Percentiles rank a stretch among this genome's conserved stretches.
Conservation (phyloP, 2,888 invertebrate species). For the Lycocerus yunnanus region DNA sequence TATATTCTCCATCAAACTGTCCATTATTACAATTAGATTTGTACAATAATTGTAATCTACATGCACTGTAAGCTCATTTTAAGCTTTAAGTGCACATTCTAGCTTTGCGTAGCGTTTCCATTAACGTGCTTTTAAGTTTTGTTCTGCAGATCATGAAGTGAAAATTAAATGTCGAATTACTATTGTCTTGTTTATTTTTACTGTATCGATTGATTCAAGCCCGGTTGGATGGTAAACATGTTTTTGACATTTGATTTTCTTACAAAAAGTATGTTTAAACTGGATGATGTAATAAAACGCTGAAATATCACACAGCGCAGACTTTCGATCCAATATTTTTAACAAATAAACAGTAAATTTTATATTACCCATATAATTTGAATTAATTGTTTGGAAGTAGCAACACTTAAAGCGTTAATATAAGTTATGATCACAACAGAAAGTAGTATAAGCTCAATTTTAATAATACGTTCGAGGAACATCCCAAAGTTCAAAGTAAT, state of each 20-base stretch:
- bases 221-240: too few relatives aligned
- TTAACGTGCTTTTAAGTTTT: background rate
- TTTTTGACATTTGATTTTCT: too few relatives aligned
- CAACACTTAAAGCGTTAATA: conserved; percentile 23
- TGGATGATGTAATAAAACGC: too few relatives aligned
- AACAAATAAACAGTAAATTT: background rate
- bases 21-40: too few relatives aligned
- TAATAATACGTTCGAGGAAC: conserved; percentile 50
- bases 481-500: conserved; percentile 53
- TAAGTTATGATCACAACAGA: conserved; percentile 1
- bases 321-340: background rate
- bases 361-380: background rate
- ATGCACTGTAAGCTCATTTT: too few relatives aligned
- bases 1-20: background rate
- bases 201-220: too few relatives aligned
- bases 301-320: background rate
- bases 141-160: background rate
- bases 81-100: too few relatives aligned
- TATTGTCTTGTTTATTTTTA: too few relatives aligned
- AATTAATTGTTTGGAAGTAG: conserved; percentile 22
- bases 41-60: too few relatives aligned
- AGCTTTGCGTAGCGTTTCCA: too few relatives aligned
- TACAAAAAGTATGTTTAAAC: too few relatives aligned
- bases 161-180: background rate
- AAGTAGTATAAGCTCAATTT: conserved; percentile 12